These are phyloP conservation scores for Phasia obesa DNA, from an alignment of 2,888 invertebrate genomes.

Conservation along the genomic window DNA sequence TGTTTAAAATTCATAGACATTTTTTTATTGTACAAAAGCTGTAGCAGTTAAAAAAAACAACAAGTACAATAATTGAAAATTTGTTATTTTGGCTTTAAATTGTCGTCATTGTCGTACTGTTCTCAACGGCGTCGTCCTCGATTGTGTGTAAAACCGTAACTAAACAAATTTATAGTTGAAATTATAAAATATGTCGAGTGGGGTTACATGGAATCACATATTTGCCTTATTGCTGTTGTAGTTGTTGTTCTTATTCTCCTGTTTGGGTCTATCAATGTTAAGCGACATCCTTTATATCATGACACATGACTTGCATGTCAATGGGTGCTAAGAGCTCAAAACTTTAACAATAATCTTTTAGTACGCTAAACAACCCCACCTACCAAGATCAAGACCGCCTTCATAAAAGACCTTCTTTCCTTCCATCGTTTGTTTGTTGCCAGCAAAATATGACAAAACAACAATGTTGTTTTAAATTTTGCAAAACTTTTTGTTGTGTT, in stretches of 20 bases:
- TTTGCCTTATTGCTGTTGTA: constrained; percentile 41
- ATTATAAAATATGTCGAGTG: constrained; percentile 72
- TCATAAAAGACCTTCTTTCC: neutral
- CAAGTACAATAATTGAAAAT: constrained; percentile 56
- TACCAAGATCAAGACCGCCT: neutral
- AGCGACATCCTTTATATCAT: constrained; percentile 78
- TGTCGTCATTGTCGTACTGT: constrained; percentile 52
- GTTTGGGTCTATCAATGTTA: constrained; percentile 77
- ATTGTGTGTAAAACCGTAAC: constrained; percentile 69
- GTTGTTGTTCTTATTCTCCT: constrained; percentile 53
- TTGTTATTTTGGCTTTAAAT: constrained; percentile 59
- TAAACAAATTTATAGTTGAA: constrained; percentile 77
- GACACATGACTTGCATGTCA: constrained; percentile 79
- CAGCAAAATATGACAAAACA: constrained; percentile 66
- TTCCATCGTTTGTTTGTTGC: constrained; percentile 13
- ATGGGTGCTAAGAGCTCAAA: constrained; percentile 74
- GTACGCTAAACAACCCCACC: constrained; percentile 48
- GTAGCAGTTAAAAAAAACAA: neutral
- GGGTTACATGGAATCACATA: constrained; percentile 65
- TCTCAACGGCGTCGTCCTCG: constrained; percentile 33
- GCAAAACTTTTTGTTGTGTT: constrained; percentile 75
- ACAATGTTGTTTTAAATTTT: constrained; percentile 79
- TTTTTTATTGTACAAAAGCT: constrained; percentile 19
- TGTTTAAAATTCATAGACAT: constrained; percentile 75
- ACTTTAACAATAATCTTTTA: constrained; percentile 71